Base-by-base conservation (phyloP, 1,140 invertebrate species). In the Sitophilus oryzae region DNA sequence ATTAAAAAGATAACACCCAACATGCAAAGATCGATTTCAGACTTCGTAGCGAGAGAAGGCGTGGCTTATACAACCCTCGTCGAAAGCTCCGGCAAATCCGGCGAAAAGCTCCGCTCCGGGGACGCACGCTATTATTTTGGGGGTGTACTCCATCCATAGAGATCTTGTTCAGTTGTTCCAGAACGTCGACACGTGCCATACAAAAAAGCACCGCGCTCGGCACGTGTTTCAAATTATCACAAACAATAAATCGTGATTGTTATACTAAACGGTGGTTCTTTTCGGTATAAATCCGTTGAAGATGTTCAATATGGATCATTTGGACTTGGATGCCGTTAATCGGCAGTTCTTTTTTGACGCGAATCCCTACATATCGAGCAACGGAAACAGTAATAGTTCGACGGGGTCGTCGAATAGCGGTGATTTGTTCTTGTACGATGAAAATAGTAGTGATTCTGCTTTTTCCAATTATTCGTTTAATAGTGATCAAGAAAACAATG, bases 401-500 rank as follows among this genome's bases (percentile, higher is more conserved):
- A 69, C 68, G 6, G 66, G 67, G 14, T 63, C 65, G 15, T 70
- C 66, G 6, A 69, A 66, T 44, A 65, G 69, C 44, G 63, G 67
- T 49, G 78, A 78, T 66, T 73, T 77, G 55, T 78, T 79, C 53
- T 59, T 72, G 30, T 77, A 75, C 10, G 76, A 78, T 60, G 77
- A 78, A 49, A 75, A 76, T 58, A 76, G 73, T 63, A 74, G 76
- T 57, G 74, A 77, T 63, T 76, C 74, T 36, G 74, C 73, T 19
- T 66, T 71, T 19, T 78, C 78, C 15, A 74, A 71, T 40, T 76
- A 76, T 58, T 74, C 73, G 1, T 77, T 73, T 52, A 73, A 72
- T 19, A 79, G 77, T 66, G 78, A 80, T 57, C 78, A 79, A 64
- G 78, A 80, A 64, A 79, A 79, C 58, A 75, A 51, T 43, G 53